A percentile compares a stretch with the other conserved stretches of the same genome.
Conservation (phyloP, 2,113 vertebrate genomes). For the Callionymus lyra region DNA sequence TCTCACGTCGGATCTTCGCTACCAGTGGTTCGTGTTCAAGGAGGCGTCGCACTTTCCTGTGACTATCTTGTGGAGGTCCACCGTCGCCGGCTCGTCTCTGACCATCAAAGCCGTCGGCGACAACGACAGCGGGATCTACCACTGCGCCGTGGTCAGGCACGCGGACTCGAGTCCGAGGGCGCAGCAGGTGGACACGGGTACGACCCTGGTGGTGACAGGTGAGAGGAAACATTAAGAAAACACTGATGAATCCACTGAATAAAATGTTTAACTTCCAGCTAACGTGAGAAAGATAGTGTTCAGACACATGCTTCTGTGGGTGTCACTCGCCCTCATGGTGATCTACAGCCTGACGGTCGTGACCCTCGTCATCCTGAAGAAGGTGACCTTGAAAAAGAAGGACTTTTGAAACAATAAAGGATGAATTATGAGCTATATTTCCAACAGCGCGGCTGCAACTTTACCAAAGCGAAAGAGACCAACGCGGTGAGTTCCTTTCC, state of each 20-base stretch:
- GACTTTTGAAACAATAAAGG: neutral
- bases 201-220: slow-evolving; percentile 47
- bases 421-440: no score
- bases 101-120: slow-evolving; percentile 15
- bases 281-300: neutral
- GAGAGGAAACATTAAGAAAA: slow-evolving; percentile 5
- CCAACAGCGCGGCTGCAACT: slow-evolving; percentile 24
- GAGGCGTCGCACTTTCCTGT: neutral
- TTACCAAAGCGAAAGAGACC: neutral
- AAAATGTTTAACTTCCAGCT: neutral
- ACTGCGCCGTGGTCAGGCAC: slow-evolving; percentile 28
- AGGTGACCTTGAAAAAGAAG: slow-evolving; percentile 26
- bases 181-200: slow-evolving; percentile 34
- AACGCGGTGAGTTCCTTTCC: slow-evolving; percentile 18
- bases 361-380: slow-evolving; percentile 44
- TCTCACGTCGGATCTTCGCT: fast-evolving
- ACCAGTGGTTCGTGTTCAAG: slow-evolving; percentile 41
- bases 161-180: fast-evolving
- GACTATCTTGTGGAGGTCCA: slow-evolving; percentile 5
- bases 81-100: neutral
- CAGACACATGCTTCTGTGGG: slow-evolving; percentile 18
- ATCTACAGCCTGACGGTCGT: slow-evolving; percentile 39
- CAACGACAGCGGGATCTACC: slow-evolving; percentile 56
- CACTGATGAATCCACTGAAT: neutral
- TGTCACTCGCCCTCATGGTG: slow-evolving; percentile 29